Conservation (phyloP, 2,888 invertebrate species). For the Drosophila multiciliata region DNA sequence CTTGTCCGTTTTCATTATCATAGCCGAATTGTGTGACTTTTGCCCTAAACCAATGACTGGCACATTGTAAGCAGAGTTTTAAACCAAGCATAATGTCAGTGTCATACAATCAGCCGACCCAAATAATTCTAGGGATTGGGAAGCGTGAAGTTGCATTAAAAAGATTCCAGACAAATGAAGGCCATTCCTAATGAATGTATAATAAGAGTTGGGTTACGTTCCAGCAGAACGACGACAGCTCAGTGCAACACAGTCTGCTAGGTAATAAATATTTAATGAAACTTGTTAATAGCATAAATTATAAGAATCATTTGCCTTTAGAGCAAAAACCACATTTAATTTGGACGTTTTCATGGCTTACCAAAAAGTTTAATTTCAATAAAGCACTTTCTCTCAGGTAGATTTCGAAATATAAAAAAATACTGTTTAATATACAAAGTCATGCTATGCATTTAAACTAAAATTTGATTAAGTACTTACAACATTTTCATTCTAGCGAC, state of each 20-base stretch:
- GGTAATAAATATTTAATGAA: slow-evolving; percentile 52
- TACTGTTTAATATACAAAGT: neutral
- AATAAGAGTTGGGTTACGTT: slow-evolving; percentile 19
- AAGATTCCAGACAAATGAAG: slow-evolving; percentile 37
- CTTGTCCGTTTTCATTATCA: slow-evolving; percentile 64
- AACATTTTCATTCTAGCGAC: neutral
- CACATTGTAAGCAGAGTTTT: slow-evolving; percentile 54
- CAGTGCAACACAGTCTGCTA: slow-evolving; percentile 41
- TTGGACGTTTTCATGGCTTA: neutral
- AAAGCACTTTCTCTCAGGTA: neutral
- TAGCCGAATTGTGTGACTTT: slow-evolving; percentile 47
- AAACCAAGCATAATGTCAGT: slow-evolving; percentile 42
- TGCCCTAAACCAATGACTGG: slow-evolving; percentile 41
- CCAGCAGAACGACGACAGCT: slow-evolving; percentile 9
- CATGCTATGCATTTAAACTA: neutral
- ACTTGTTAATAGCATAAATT: slow-evolving; percentile 66
- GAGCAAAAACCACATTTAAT: slow-evolving; percentile 25
- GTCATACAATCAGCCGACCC: slow-evolving; percentile 43
- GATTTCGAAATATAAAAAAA: neutral
- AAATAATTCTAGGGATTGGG: slow-evolving; percentile 51
- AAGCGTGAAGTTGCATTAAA: slow-evolving; percentile 66
- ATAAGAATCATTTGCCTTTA: slow-evolving; percentile 66
- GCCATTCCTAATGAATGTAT: slow-evolving; percentile 6
- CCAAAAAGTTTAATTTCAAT: neutral
- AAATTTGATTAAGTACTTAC: neutral